Base-by-base conservation (phyloP, 2,113 vertebrate genomes). In the Tangachromis dhanisi region DNA sequence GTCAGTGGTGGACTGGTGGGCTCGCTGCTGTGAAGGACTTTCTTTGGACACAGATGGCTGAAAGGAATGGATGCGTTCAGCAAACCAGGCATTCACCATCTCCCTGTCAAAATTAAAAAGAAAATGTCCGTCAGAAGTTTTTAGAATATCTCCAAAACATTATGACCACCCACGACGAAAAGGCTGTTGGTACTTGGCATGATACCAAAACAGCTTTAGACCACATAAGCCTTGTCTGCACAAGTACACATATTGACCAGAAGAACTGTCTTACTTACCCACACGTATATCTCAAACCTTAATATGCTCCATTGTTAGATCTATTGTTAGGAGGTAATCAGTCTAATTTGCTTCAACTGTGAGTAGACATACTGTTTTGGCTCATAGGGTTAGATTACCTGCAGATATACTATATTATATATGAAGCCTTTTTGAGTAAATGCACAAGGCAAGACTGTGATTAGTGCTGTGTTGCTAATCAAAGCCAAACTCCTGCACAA, bases 1-100 rank as follows among this genome's bases (percentile, higher is more conserved):
- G 14, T 95, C 94, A 12, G 49, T 63, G 90, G 97, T 87, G 93
- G 83, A 91, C 96, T 97, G 90, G 71, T 79, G 90, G 95, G 95
- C 40, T 96, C 97, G 90, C 96, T 97, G 95, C 54, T 90, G 90
- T 5, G 88, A 38, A 35, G 86, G 87, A 59, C 61, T 89, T 16
- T 96, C 94, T 91, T 93, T 96, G 80, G 92, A 85, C 11, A 86
- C 59, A 6, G 97, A 96, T 35, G 95, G 93, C 29, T 97, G 98
- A 90, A 99, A 98, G 94, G 97, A 95, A 86, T 99, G 98, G 90
- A 99, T 97, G 88, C 98, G 97, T 94, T 99, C 98, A 96, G 98
- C 97, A 81, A 99, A 99, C 99, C 99, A 99, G 90, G 97, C 97
- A 83, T 99, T 99, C 96, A 99, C 98, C 98, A 99, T 99, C 96